Conservation (phyloP, 2,888 invertebrate species). For the Proisotoma minuta region DNA sequence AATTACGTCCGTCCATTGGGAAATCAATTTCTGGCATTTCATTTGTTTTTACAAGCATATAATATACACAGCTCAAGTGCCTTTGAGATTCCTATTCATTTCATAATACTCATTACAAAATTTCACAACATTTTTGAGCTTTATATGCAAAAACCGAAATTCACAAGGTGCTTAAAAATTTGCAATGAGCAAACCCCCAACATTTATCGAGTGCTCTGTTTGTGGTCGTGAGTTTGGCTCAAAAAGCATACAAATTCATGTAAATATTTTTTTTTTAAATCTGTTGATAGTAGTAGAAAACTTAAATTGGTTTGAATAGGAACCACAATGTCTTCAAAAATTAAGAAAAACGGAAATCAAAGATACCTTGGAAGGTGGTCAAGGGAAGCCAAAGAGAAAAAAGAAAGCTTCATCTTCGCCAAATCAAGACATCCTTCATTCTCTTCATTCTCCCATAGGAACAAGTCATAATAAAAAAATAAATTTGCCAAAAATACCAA, state of each 20-base stretch:
- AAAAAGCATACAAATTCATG: constrained; percentile 44
- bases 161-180: background rate
- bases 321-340: constrained; percentile 46
- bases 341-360: constrained; percentile 43
- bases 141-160: too few species aligned
- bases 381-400: constrained; percentile 31
- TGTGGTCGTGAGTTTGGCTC: constrained; percentile 47
- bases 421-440: constrained; percentile 1
- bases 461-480: constrained; percentile 17
- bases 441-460: constrained; percentile 25
- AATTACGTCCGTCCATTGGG: too few species aligned
- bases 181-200: constrained; percentile 40
- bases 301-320: too few species aligned
- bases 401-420: constrained; percentile 39
- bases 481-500: constrained; percentile 28
- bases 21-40: too few species aligned
- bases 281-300: too few species aligned
- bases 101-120: too few species aligned
- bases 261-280: too few species aligned
- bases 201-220: constrained; percentile 45
- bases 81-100: too few species aligned
- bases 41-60: too few species aligned
- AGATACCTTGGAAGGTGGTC: constrained; percentile 11
- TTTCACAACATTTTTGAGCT: too few species aligned
- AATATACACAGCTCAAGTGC: too few species aligned